Percentiles rank a stretch among this genome's conserved stretches.
These are phyloP conservation scores for Lasioglossum albipes DNA, from an alignment of 1,140 invertebrate species.

Conservation along the genomic window DNA sequence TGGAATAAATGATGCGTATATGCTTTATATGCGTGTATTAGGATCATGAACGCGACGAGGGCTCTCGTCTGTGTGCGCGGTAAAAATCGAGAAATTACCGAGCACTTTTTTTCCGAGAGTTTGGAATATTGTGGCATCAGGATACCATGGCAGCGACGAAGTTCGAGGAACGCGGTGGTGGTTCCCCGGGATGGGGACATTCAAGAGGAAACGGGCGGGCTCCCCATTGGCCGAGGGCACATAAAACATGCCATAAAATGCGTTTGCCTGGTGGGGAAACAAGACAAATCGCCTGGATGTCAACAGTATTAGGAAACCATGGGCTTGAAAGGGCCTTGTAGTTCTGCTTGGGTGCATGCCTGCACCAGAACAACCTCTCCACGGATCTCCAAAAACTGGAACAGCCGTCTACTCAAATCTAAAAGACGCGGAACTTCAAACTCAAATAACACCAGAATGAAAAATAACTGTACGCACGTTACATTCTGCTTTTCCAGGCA, in stretches of 20 bases:
- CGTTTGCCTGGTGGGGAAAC: conserved; percentile 52
- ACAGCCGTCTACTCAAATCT: too few species aligned
- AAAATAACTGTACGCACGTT: too few species aligned
- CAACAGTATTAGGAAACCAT: conserved; percentile 69
- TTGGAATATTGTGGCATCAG: conserved; percentile 65
- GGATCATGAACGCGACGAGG: neutral
- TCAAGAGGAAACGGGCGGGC: conserved; percentile 10
- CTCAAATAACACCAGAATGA: too few species aligned
- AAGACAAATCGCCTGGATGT: conserved; percentile 73
- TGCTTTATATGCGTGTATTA: neutral
- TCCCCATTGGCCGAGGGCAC: conserved; percentile 48
- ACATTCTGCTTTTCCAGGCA: too few species aligned
- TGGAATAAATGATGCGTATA: neutral
- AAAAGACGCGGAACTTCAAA: too few species aligned
- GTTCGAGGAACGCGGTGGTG: conserved; percentile 6
- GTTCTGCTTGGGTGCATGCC: conserved; percentile 1
- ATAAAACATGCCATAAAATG: conserved; percentile 60
- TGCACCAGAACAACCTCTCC: conserved; percentile 16
- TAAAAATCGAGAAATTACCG: neutral
- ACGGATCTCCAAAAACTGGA: too few species aligned
- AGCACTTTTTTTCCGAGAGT: conserved; percentile 58
- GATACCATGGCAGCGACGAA: conserved; percentile 60
- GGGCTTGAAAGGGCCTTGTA: neutral
- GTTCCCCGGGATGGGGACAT: neutral
- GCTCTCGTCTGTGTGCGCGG: neutral